Percentiles rank a stretch among this genome's conserved stretches.
phyloP scores from a whole-genome alignment of 1,140 invertebrate genomes.

The Heliconius hermathena region DNA sequence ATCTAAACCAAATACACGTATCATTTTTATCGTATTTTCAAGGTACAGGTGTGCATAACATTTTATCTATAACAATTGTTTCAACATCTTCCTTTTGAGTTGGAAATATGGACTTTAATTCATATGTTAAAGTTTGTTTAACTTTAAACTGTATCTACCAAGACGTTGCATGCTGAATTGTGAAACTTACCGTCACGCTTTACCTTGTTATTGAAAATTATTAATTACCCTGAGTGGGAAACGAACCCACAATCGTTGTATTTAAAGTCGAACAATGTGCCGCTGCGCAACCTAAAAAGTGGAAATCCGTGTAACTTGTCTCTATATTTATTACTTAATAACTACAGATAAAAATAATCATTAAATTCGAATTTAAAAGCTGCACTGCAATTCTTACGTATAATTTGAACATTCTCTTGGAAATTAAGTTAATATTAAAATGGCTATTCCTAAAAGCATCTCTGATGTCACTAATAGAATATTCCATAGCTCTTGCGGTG shows the following conservation, averaged over 20 bases:
- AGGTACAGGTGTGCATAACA: not conserved
- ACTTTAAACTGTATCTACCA: too few species aligned
- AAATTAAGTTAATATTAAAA: slow-evolving; percentile 33
- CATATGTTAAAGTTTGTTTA: too few species aligned
- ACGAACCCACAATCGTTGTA: too few species aligned
- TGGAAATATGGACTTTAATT: too few species aligned
- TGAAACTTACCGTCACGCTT: too few species aligned
- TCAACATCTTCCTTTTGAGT: not conserved
- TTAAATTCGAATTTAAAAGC: not conserved
- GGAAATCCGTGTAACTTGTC: too few species aligned
- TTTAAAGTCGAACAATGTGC: too few species aligned
- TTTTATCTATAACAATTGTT: not conserved
- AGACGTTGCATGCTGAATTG: too few species aligned
- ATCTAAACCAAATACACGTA: not conserved
- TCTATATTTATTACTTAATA: too few species aligned
- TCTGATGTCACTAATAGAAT: slow-evolving; percentile 28
- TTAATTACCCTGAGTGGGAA: too few species aligned
- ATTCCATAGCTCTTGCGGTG: slow-evolving; percentile 18
- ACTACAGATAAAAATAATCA: not conserved
- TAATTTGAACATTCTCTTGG: slow-evolving; percentile 17
- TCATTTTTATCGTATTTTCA: slow-evolving; percentile 4
- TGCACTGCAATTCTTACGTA: slow-evolving; percentile 5
- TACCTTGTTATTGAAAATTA: too few species aligned
- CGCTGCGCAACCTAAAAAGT: too few species aligned
- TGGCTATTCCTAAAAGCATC: slow-evolving; percentile 23